Evolutionary conservation across 2,888 invertebrate species (phyloP), one percentile per base, ranked within the genome.

Genomic region (Drosophila ustulata): DNA sequence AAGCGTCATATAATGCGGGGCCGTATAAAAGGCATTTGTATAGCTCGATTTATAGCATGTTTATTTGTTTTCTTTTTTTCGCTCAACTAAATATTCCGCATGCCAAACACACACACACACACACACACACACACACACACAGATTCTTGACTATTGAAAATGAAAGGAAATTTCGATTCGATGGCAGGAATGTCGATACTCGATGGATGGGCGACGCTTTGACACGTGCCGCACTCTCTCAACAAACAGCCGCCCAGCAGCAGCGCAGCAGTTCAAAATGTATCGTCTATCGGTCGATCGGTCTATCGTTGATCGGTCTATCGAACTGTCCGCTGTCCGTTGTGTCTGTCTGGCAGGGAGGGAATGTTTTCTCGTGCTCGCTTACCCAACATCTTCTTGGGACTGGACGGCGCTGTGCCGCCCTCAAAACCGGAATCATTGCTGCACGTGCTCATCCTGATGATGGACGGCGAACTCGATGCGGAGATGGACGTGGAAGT

Each of bases 381-480:
- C 93, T 93, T 91, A 93, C 93, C 93, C 73, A 93, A 90, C 91
- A 94, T 94, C 90, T 94, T 94, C 75, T 94, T 94, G 65, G 95
- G 94, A 82, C 94, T 95, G 69, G 94, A 93, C 41, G 95, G 95
- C 62, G 94, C 95, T 52, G 95, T 95, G 66, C 94, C 94, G 66
- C 92, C 94, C 91, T 96, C 96, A 92, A 97, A 96, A 78, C 97
- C 96, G 66, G 97, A 97, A 93, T 97, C 97, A 92, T 96, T 96
- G 85, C 96, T 96, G 87, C 96, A 96, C 71, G 96, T 96, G 89
- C 95, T 93, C 92, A 94, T 93, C 85, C 94, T 94, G 80, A 94
- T 94, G 51, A 91, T 91, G 13, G 91, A 79, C n/a, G 90, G 89
- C 25, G 88, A 90, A 30, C 76, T 67, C 47, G 82, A 75, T 34